Base-by-base conservation (phyloP, 2,113 vertebrate species). In the Hucho hucho region DNA sequence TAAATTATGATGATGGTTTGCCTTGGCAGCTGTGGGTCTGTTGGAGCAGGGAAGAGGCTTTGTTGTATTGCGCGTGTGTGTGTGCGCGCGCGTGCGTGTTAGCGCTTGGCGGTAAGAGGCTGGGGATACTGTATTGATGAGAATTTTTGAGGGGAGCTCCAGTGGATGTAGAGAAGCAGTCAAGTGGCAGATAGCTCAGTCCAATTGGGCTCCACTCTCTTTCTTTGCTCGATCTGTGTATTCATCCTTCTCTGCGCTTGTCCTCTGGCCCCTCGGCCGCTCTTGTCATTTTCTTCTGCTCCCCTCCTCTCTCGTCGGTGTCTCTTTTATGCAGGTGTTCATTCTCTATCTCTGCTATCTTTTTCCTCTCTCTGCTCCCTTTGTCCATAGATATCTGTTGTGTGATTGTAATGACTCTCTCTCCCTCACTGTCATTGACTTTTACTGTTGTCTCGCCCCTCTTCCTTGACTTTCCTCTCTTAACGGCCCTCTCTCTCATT, bases 141-240 rank as follows among this genome's bases (percentile, higher is more conserved):
- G 81, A 86, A 85, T 88, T 87, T 89, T 87, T 82, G 85, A 87
- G 77, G 74, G 79, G 85, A 88, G 83, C 81, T 82, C 79, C 77
- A 82, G 70, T 83, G 80, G 77, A 85, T 72, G 71, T 66, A 74
- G 84, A 74, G 70, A 70, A 81, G 79, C 0, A 1, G 70, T 72
- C 79, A 77, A 67, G 79, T 79, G 80, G 79, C 81, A 81, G 75
- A 81, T 77, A 74, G 74, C 75, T 83, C 25, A 1, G 53, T 28
- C 65, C 75, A 12, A 49, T 11, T 69, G 67, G n/a, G n/a, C 28
- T 28, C 14, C 65, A 29, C 1, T 28, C 26, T 28, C 14, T 3
- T 12, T 28, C 25, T 46, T 25, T 28, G 25, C 69, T 46, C 47
- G 6, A 11, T 22, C 22, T 63, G 59, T 53, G 49, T 18, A 18